Conservation (phyloP, 2,113 vertebrate species). For the Ctenodactylus gundi region DNA sequence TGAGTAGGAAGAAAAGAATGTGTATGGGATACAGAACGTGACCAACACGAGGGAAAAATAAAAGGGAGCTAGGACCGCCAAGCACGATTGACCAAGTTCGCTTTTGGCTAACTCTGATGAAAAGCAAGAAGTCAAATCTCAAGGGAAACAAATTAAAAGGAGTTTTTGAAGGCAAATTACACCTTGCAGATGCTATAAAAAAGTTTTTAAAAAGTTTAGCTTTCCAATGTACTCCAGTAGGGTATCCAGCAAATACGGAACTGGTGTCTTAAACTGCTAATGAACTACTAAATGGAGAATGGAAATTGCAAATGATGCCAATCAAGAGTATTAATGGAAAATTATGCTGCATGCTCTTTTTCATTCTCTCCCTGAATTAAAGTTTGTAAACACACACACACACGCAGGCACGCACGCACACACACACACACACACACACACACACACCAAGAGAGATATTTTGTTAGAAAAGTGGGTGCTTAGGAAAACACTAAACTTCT, state of each 20-base stretch:
- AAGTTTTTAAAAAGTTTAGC: not conserved
- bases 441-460: not conserved
- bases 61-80: not conserved
- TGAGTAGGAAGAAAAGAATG: not conserved
- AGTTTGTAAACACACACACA: not conserved
- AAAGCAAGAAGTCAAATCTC: not conserved
- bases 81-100: not conserved
- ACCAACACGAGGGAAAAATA: not conserved
- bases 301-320: conserved; percentile 49
- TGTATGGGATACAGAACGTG: not conserved
- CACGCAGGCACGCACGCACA: not conserved
- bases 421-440: not conserved
- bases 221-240: not conserved
- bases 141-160: conserved; percentile 9
- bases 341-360: not conserved
- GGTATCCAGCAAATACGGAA: conserved; percentile 17
- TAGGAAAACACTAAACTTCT: too few species aligned
- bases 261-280: conserved; percentile 21
- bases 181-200: not conserved
- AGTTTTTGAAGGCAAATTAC: not conserved
- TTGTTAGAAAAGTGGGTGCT: not conserved
- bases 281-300: conserved; percentile 31
- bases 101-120: not conserved
- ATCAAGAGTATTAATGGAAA: conserved; percentile 50
- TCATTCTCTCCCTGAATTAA: not conserved